Percentiles rank a stretch among this genome's conserved stretches.
phyloP scores from a whole-genome alignment of 2,113 vertebrate species.

The Melanostigma gelatinosum region DNA sequence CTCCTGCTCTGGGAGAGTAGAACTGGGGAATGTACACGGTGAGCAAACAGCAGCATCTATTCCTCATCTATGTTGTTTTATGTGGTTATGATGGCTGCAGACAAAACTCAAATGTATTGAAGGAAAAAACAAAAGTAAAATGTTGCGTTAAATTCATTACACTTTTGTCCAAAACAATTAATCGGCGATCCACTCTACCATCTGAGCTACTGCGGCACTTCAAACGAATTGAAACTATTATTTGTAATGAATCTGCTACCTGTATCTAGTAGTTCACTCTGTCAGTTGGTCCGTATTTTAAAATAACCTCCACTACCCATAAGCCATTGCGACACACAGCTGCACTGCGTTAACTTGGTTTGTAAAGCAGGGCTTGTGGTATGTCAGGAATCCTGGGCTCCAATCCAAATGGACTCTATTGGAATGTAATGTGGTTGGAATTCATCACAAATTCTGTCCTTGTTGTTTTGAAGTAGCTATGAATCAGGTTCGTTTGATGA shows the following conservation, averaged over 20 bases:
- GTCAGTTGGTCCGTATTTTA: neutral
- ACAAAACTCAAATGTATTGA: neutral
- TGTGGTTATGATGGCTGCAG: neutral
- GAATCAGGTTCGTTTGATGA: conserved; percentile 13
- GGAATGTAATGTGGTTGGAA: conserved; percentile 35
- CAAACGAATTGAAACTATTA: neutral
- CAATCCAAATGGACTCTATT: conserved; percentile 6
- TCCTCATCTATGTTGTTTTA: neutral
- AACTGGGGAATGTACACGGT: conserved; percentile 93
- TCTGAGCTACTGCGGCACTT: neutral
- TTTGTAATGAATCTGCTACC: neutral
- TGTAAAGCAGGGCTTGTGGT: conserved; percentile 1
- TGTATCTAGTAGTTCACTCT: neutral
- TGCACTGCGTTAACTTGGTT: conserved; percentile 23
- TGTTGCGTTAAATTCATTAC: neutral
- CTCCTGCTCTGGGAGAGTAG: conserved; percentile 87
- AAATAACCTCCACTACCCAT: neutral
- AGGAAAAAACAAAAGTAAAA: neutral
- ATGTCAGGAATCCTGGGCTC: conserved; percentile 22
- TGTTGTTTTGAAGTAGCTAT: conserved; percentile 6
- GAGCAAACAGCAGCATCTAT: conserved; percentile 66
- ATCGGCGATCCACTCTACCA: neutral
- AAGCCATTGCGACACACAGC: conserved; percentile 6
- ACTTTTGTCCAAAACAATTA: neutral
- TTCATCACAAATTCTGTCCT: conserved; percentile 24